These are phyloP conservation scores for Apostichopus japonicus DNA, from an alignment of 35 echinoderm and acorn worm species.

Conservation along the genomic window DNA sequence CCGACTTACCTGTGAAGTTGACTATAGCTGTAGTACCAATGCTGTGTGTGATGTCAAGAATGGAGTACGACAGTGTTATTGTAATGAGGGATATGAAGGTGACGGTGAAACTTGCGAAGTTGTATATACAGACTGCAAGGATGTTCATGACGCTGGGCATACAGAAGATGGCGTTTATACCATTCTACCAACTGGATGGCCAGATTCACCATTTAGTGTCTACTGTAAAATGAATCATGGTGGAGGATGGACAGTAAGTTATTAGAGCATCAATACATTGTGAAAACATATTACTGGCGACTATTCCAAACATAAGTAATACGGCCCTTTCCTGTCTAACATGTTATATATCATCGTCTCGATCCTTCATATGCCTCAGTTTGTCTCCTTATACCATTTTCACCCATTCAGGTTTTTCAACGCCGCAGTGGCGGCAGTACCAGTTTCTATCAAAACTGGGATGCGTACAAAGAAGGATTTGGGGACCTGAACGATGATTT, in stretches of 20 bases:
- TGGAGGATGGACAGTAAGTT: background rate
- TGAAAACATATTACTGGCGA: no score
- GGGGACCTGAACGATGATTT: no score
- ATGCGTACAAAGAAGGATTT: no score
- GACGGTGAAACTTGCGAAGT: background rate
- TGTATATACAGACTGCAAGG: background rate
- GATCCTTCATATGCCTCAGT: no score
- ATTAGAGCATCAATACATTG: no score
- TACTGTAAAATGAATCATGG: background rate
- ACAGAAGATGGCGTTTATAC: slow-evolving; percentile 3
- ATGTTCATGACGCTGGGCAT: background rate
- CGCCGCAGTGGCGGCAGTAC: no score
- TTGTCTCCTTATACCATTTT: no score
- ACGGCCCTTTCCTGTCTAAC: no score
- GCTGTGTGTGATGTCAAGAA: background rate
- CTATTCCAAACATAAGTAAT: no score
- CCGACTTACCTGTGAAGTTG: background rate
- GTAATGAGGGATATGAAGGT: background rate
- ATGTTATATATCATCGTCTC: no score
- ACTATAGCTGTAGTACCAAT: background rate
- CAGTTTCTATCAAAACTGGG: no score
- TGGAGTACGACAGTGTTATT: background rate
- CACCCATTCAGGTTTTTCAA: no score
- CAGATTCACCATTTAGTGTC: background rate
- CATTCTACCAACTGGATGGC: background rate